phyloP scores from a whole-genome alignment of 2,888 invertebrate genomes.

The Chloroclysta siterata region DNA sequence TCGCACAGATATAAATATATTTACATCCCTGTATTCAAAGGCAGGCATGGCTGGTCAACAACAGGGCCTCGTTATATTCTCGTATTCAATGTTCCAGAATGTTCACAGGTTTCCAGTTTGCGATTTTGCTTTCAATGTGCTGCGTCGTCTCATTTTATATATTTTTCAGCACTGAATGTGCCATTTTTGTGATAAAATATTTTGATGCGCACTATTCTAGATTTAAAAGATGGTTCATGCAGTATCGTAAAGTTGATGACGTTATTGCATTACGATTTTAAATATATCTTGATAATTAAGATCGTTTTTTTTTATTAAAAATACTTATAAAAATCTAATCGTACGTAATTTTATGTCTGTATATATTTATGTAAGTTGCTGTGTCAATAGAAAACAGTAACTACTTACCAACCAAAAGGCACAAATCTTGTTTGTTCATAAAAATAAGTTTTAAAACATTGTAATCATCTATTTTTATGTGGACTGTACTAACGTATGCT shows the following conservation, averaged over 20 bases:
- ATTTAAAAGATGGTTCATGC: conserved; percentile 19
- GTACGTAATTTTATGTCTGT: too few species aligned
- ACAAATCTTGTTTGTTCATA: too few species aligned
- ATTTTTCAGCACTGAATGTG: conserved; percentile 48
- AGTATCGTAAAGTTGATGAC: not conserved
- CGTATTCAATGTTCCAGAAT: conserved; percentile 65
- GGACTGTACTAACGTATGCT: conserved; percentile 1
- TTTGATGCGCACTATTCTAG: conserved; percentile 44
- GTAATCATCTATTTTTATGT: not conserved
- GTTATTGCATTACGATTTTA: not conserved
- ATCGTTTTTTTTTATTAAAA: too few species aligned
- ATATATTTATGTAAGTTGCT: too few species aligned
- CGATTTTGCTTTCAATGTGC: conserved; percentile 63
- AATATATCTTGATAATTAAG: not conserved
- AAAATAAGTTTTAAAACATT: not conserved
- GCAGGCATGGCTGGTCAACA: conserved; percentile 37
- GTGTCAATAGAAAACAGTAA: too few species aligned
- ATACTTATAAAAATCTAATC: too few species aligned
- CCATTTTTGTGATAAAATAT: conserved; percentile 56
- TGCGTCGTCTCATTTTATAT: conserved; percentile 60
- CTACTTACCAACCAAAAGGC: too few species aligned
- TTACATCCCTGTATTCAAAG: conserved; percentile 30
- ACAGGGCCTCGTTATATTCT: conserved; percentile 56
- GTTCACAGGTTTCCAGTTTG: conserved; percentile 63
- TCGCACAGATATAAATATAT: conserved; percentile 13